Evolutionary conservation across 2,797 vertebrate species (phyloP).

Genomic region (Gymnocypris eckloni): DNA sequence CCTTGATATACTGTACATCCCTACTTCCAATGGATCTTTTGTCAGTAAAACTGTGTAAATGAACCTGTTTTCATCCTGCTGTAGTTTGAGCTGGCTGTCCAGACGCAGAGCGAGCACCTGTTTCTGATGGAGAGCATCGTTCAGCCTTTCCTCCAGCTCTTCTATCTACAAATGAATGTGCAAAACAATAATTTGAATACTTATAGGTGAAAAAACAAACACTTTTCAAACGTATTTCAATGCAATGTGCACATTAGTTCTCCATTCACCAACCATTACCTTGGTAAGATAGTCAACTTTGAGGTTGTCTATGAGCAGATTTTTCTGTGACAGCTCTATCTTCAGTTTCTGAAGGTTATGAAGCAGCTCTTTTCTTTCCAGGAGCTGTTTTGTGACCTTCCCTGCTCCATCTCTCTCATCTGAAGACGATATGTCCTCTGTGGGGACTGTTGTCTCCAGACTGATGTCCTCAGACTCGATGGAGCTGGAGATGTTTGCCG

Average conservation of each 20-base stretch:
- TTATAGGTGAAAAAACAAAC: neutral
- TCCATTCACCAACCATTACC: slow-evolving; percentile 73
- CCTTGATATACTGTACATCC: neutral
- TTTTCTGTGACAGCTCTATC: slow-evolving; percentile 95
- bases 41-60: neutral
- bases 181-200: neutral
- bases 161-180: slow-evolving; percentile 78
- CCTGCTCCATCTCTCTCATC: slow-evolving; percentile 77
- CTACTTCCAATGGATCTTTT: neutral
- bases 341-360: slow-evolving; percentile 90
- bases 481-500: slow-evolving; percentile 89
- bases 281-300: slow-evolving; percentile 94
- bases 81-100: slow-evolving; percentile 90
- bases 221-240: neutral
- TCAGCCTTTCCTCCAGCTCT: slow-evolving; percentile 93
- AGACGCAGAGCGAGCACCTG: slow-evolving; percentile 88
- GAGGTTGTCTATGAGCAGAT: slow-evolving; percentile 92
- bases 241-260: neutral
- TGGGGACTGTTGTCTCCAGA: slow-evolving; percentile 94
- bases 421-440: slow-evolving; percentile 95
- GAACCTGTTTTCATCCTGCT: slow-evolving; percentile 93
- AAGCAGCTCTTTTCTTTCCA: slow-evolving; percentile 92
- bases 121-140: slow-evolving; percentile 93
- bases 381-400: slow-evolving; percentile 90
- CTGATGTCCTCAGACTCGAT: slow-evolving; percentile 96